phyloP scores from a whole-genome alignment of 2,888 invertebrate genomes.

The Scaptomyza tumidula region DNA sequence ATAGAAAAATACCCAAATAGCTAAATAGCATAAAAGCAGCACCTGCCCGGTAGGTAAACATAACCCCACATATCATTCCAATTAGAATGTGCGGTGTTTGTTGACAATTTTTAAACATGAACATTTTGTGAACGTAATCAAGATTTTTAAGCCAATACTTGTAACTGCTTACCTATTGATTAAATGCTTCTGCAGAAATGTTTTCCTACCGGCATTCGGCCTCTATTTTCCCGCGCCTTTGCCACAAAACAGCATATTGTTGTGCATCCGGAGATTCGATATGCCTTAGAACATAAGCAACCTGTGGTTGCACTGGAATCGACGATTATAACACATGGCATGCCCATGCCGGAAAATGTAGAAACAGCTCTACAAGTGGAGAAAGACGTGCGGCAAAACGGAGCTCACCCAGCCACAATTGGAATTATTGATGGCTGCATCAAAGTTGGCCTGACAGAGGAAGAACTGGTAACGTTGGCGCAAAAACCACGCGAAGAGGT shows the following conservation, averaged over 20 bases:
- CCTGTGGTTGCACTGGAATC: slow-evolving; percentile 98
- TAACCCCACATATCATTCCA: slow-evolving; percentile 7
- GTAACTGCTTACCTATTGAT: background rate
- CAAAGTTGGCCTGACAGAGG: slow-evolving; percentile 89
- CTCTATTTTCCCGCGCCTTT: slow-evolving; percentile 13
- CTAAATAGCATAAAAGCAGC: background rate
- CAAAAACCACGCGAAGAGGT: slow-evolving; percentile 75
- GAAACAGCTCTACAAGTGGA: slow-evolving; percentile 92
- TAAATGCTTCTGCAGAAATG: slow-evolving; percentile 40
- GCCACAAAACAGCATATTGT: slow-evolving; percentile 72
- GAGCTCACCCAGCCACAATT: slow-evolving; percentile 96
- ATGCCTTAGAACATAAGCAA: slow-evolving; percentile 87
- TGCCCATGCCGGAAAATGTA: slow-evolving; percentile 97
- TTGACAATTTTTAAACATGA: slow-evolving; percentile 8
- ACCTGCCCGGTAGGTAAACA: background rate
- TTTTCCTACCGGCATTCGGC: slow-evolving; percentile 8
- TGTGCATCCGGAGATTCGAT: slow-evolving; percentile 87
- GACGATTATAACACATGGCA: slow-evolving; percentile 98
- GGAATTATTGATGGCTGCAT: slow-evolving; percentile 93
- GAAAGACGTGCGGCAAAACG: slow-evolving; percentile 89
- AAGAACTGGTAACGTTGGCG: slow-evolving; percentile 89
- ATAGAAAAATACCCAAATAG: slow-evolving; percentile 12
- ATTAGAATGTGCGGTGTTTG: background rate
- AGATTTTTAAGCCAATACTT: background rate
- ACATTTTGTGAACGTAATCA: background rate